phyloP scores from a whole-genome alignment of 2,113 vertebrate genomes.

The Heteronetta atricapilla region DNA sequence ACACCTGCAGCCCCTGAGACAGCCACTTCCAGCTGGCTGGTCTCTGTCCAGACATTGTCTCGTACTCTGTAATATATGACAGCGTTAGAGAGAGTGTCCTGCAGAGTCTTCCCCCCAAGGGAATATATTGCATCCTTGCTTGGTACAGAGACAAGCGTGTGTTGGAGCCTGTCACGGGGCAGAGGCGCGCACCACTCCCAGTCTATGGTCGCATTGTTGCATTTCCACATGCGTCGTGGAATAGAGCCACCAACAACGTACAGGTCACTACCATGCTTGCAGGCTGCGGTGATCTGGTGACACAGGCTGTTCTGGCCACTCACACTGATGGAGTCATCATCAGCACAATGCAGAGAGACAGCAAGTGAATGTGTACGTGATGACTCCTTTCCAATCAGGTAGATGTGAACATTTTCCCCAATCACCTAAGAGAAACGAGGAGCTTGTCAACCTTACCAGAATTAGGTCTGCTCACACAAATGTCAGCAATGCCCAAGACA shows the following conservation, averaged over 20 bases:
- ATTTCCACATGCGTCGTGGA: conserved; percentile 98
- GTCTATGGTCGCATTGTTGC: conserved; percentile 97
- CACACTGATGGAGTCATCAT: conserved; percentile 92
- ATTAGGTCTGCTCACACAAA: not conserved
- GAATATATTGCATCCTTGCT: conserved; percentile 94
- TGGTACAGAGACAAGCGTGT: conserved; percentile 92
- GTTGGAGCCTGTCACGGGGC: conserved; percentile 94
- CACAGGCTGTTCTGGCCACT: conserved; percentile 97
- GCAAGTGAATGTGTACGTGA: conserved; percentile 93
- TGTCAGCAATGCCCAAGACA: not conserved
- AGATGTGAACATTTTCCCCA: conserved; percentile 97
- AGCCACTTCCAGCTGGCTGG: conserved; percentile 91
- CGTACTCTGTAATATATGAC: conserved; percentile 95
- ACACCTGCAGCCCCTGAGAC: conserved; percentile 95
- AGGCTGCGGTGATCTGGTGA: conserved; percentile 97
- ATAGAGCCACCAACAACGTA: conserved; percentile 98
- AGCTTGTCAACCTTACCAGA: not conserved
- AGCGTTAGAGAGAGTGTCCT: conserved; percentile 95
- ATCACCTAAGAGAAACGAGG: conserved; percentile 83
- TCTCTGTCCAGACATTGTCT: conserved; percentile 97
- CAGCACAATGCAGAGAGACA: conserved; percentile 93
- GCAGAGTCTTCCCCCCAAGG: conserved; percentile 93
- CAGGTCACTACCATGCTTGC: conserved; percentile 94
- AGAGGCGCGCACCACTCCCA: conserved; percentile 98
- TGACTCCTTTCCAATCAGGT: conserved; percentile 96